Percentiles rank a stretch among this genome's conserved stretches.
Evolutionary conservation across 2,888 invertebrate species (phyloP).

Genomic region (Phaonia tiefii): DNA sequence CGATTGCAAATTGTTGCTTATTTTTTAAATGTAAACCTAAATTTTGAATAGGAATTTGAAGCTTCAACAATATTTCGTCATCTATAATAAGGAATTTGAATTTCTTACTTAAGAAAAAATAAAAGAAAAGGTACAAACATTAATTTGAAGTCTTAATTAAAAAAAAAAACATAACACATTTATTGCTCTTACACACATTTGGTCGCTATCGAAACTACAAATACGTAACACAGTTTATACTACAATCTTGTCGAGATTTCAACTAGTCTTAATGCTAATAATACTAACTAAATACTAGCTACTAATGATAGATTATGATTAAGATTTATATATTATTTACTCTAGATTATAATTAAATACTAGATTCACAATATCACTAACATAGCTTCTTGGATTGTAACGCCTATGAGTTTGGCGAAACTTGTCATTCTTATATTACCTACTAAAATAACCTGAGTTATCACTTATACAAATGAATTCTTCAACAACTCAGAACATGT

Average conservation of each 20-base stretch:
- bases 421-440: neutral
- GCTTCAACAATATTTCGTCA: too few species aligned
- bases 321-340: neutral
- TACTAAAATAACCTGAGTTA: conserved; percentile 20
- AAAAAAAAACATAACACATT: neutral
- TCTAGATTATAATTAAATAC: neutral
- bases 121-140: too few species aligned
- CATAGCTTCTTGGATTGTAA: conserved; percentile 60
- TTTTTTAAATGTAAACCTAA: too few species aligned
- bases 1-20: too few species aligned
- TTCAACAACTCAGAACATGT: neutral
- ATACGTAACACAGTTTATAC: neutral
- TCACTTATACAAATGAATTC: conserved; percentile 23
- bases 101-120: too few species aligned
- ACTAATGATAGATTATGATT: neutral
- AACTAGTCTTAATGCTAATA: conserved; percentile 33
- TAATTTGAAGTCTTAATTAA: too few species aligned
- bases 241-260: neutral
- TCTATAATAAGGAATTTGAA: too few species aligned
- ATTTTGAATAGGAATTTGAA: too few species aligned
- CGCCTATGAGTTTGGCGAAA: neutral
- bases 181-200: conserved; percentile 16
- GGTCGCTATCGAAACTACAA: neutral
- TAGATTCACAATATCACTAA: conserved; percentile 54
- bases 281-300: too few species aligned